A percentile compares a stretch with the other conserved stretches of the same genome.
phyloP scores from a whole-genome alignment of 2,113 vertebrate genomes.

The Zapornia atra region DNA sequence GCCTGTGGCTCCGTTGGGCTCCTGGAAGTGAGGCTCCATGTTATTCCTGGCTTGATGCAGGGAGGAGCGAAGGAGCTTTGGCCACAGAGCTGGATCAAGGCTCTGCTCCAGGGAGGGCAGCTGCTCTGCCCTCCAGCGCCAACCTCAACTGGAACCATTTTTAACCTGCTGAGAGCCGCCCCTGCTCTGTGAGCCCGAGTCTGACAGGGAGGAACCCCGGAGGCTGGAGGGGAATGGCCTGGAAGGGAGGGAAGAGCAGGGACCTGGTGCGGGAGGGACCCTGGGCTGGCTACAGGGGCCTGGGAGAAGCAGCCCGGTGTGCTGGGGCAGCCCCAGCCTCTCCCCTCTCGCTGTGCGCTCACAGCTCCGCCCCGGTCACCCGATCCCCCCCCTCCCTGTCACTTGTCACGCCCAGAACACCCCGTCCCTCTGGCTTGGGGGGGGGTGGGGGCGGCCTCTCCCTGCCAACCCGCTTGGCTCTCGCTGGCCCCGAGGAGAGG shows the following conservation, averaged over 20 bases:
- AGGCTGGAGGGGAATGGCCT: neutral
- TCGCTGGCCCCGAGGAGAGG: neutral
- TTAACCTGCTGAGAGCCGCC: neutral
- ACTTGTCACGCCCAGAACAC: neutral
- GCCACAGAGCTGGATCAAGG: neutral
- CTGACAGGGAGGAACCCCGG: neutral
- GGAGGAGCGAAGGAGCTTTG: neutral
- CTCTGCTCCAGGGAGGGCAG: neutral
- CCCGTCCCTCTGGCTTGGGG: neutral
- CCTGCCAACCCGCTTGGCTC: neutral
- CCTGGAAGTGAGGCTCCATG: neutral
- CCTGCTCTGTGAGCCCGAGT: fast-evolving
- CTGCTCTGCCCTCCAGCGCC: neutral
- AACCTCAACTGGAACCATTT: neutral
- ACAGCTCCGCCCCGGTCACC: neutral
- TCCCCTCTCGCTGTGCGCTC: neutral
- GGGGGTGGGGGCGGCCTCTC: too few relatives aligned
- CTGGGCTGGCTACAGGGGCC: fast-evolving
- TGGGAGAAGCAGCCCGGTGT: neutral
- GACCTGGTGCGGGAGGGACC: neutral
- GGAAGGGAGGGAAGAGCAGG: too few relatives aligned
- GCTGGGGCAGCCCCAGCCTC: fast-evolving
- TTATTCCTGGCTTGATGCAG: too few relatives aligned
- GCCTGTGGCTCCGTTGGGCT: neutral
- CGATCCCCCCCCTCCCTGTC: fast-evolving